Evolutionary conservation across 2,113 vertebrate species (phyloP).

Genomic region (Petrocephalus microphthalmus): DNA sequence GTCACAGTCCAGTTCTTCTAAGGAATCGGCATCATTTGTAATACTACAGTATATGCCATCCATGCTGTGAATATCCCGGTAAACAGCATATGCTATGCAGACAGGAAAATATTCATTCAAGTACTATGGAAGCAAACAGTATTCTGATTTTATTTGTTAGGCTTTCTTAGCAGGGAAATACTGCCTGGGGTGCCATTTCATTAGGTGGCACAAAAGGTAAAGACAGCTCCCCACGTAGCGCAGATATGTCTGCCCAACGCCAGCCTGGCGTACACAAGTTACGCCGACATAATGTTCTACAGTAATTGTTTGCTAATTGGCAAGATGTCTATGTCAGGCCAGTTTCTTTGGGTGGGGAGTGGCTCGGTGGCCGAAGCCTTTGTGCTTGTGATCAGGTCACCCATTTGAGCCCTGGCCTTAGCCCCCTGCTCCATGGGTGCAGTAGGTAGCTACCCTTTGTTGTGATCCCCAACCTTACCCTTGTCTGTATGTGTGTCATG

Average conservation of each 20-base stretch:
- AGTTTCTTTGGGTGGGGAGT: neutral
- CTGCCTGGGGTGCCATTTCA: neutral
- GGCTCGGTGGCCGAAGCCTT: neutral
- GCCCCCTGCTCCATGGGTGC: neutral
- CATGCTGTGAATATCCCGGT: neutral
- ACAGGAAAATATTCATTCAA: neutral
- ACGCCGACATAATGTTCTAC: neutral
- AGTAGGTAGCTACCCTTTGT: neutral
- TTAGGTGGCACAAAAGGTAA: neutral
- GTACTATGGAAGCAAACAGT: neutral
- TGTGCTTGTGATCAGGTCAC: neutral
- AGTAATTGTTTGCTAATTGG: neutral
- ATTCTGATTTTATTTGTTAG: neutral
- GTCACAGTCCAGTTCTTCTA: neutral
- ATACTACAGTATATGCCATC: neutral
- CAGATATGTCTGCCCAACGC: neutral
- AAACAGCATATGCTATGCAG: neutral
- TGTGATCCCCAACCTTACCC: neutral
- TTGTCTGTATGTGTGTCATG: neutral
- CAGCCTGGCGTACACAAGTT: neutral
- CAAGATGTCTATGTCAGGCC: neutral
- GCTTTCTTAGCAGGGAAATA: neutral
- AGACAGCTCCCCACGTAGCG: neutral
- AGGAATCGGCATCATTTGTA: neutral
- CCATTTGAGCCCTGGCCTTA: neutral